These are phyloP conservation scores for Drosophila ohnishii DNA, from an alignment of 1,140 invertebrate genomes.

Conservation along the genomic window DNA sequence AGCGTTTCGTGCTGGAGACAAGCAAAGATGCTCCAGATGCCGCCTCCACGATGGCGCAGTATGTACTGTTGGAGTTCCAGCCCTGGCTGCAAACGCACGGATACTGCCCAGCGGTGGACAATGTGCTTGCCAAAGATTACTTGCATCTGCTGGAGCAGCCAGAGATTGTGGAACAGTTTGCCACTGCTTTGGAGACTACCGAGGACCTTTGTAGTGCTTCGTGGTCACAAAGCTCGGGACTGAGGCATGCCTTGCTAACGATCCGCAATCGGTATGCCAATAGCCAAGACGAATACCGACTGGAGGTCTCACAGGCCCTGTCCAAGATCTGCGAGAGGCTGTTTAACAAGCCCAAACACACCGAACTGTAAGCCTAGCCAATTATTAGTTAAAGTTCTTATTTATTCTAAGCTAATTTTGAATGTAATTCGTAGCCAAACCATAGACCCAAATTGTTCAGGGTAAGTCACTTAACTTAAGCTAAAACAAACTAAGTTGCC, in stretches of 20 bases:
- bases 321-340: conserved; percentile 48
- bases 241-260: conserved; percentile 63
- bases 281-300: conserved; percentile 68
- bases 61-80: conserved; percentile 64
- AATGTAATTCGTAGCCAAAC: conserved; percentile 46
- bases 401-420: conserved; percentile 29
- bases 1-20: conserved; percentile 49
- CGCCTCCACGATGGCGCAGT: conserved; percentile 55
- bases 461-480: conserved; percentile 17
- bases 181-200: conserved; percentile 55
- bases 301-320: conserved; percentile 61
- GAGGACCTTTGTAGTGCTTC: conserved; percentile 48
- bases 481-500: conserved; percentile 22
- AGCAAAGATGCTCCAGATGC: conserved; percentile 33
- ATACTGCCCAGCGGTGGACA: conserved; percentile 57
- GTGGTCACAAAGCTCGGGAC: conserved; percentile 61
- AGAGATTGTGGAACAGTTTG: conserved; percentile 69
- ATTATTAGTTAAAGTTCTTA: conserved; percentile 16
- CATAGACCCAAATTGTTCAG: conserved; percentile 14
- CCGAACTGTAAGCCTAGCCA: conserved; percentile 60
- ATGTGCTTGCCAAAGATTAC: conserved; percentile 52
- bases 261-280: conserved; percentile 62
- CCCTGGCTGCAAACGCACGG: conserved; percentile 62
- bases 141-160: conserved; percentile 64
- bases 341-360: conserved; percentile 57